Conservation (phyloP, 2,797 vertebrate genomes). For the Pseudotriccus pelzelni region DNA sequence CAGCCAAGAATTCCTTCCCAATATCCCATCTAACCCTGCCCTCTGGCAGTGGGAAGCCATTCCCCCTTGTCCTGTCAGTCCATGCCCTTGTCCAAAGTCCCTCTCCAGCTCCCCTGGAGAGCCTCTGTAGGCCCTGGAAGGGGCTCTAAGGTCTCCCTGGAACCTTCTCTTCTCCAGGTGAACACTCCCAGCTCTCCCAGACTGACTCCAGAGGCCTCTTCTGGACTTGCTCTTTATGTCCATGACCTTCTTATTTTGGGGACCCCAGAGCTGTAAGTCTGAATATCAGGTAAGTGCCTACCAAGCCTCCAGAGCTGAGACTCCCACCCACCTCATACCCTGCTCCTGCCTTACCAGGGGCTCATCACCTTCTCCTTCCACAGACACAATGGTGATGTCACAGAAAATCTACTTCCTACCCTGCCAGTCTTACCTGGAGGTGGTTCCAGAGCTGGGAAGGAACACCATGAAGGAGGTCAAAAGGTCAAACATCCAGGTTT, state of each 20-base stretch:
- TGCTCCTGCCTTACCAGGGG: neutral
- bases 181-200: neutral
- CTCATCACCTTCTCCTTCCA: neutral
- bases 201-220: neutral
- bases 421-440: neutral
- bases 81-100: too few relatives aligned
- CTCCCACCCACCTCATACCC: fast-evolving
- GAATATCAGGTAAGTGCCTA: fast-evolving
- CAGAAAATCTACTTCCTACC: neutral
- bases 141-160: fast-evolving
- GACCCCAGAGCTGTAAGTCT: neutral
- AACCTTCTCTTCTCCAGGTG: fast-evolving
- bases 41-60: neutral
- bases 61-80: neutral
- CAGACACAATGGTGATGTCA: fast-evolving
- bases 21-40: fast-evolving
- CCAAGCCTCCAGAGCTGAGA: neutral
- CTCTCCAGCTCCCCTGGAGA: neutral
- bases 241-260: neutral
- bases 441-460: neutral
- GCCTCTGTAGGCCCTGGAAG: fast-evolving
- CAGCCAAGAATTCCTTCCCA: fast-evolving
- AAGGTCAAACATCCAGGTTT: fast-evolving
- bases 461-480: neutral
- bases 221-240: fast-evolving